A percentile compares a stretch with the other conserved stretches of the same genome.
These are phyloP conservation scores for Merops nubicus DNA, from an alignment of 2,113 vertebrate species.

Conservation along the genomic window DNA sequence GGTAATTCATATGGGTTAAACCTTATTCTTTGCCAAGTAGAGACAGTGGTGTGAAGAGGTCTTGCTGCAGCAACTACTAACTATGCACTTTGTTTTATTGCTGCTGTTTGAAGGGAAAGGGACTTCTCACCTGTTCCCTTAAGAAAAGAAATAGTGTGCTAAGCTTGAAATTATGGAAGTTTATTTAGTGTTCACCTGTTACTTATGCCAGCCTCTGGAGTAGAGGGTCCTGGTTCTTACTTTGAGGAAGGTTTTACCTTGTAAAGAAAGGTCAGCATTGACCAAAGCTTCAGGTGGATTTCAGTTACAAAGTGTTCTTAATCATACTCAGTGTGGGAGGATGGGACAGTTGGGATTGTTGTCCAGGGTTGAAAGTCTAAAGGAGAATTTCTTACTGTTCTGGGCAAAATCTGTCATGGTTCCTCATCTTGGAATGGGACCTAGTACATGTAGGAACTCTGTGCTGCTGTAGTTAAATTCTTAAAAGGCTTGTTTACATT, in stretches of 20 bases:
- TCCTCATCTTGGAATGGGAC: not conserved
- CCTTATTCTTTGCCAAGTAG: not conserved
- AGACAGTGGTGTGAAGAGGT: not conserved
- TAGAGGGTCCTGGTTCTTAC: not conserved
- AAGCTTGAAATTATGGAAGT: not conserved
- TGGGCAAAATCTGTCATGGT: not conserved
- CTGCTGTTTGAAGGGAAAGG: not conserved
- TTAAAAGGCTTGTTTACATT: not conserved
- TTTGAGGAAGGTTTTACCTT: not conserved
- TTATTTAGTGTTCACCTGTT: not conserved
- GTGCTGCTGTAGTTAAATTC: not conserved
- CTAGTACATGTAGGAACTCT: not conserved
- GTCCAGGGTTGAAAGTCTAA: not conserved
- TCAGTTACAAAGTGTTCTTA: not conserved
- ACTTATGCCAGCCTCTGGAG: not conserved
- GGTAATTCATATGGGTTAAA: not conserved
- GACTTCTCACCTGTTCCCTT: not conserved
- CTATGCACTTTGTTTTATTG: not conserved
- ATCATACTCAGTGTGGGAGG: rapidly evolving
- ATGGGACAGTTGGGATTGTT: not conserved
- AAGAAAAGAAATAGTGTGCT: not conserved
- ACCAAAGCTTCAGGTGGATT: not conserved
- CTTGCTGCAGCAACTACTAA: not conserved
- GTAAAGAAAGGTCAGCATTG: not conserved
- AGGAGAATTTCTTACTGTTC: not conserved